Evolutionary conservation across 2,113 vertebrate genomes (phyloP), one percentile per base, ranked within the genome.

Genomic region (Bos indicus): DNA sequence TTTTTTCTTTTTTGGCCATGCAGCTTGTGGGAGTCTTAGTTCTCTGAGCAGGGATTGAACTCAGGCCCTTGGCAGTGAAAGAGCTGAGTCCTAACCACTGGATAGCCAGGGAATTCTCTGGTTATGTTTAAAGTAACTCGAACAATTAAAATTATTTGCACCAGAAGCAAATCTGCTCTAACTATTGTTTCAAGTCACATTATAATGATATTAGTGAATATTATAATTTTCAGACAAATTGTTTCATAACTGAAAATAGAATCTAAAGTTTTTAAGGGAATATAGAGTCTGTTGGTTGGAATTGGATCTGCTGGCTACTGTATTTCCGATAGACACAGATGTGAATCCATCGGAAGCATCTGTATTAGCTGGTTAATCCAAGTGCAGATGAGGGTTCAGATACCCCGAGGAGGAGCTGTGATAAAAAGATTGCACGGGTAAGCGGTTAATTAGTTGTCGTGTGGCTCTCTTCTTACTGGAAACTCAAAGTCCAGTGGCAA

Each of bases 381-480:
- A 52, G 51, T 91, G 91, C 86, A 97, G 52, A 67, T 54, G 28
- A 86, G 48, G 51, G 46, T 78, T 95, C 94, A 56, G 33, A 21
- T 51, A 30, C 77, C 67, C 60, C 12, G 36, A 60, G 78, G 7
- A 67, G 71, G 7, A 90, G 67, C 82, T 95, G 43, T 60, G 80
- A 71, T 83, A 57, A 56, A 87, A 40, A 71, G n/a, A 12, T 2
- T 13, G n/a, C n/a, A 78, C 40, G 36, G 78, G n/a, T 28, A 2
- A 84, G 33, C 2, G 5, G n/a, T 57, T 64, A 40, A 28, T 84
- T 40, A 26, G 30, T 59, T 77, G 74, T n/a, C n/a, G 26, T 36
- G 77, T 43, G 71, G 71, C n/a, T 90, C 28, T n/a, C 80, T 92
- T 84, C 67, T 64, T 94, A 91, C 67, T 89, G 91, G 94, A 91